Evolutionary conservation across 2,888 invertebrate genomes (phyloP).

Genomic region (Troilus luridus): DNA sequence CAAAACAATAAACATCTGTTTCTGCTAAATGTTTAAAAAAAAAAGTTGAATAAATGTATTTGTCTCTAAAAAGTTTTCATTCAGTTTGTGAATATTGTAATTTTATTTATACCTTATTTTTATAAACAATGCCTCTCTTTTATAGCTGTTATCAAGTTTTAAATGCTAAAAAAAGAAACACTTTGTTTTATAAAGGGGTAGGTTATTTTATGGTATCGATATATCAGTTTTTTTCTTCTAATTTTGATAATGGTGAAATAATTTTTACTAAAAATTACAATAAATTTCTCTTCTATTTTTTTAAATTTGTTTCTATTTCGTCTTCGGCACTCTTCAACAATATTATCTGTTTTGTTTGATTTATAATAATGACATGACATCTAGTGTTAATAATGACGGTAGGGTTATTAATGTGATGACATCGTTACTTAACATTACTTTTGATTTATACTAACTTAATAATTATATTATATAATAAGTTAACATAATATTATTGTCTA

Average conservation of each 20-base stretch:
- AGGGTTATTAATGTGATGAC: neutral
- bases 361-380: neutral
- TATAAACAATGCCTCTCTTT: neutral
- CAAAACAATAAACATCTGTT: slow-evolving; percentile 15
- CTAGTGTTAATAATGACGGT: neutral
- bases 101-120: slow-evolving; percentile 31
- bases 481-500: neutral
- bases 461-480: too few species aligned
- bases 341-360: neutral
- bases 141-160: slow-evolving; percentile 47
- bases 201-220: slow-evolving; percentile 7
- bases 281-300: neutral
- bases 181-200: slow-evolving; percentile 22
- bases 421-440: neutral
- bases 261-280: neutral
- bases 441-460: too few species aligned
- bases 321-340: neutral
- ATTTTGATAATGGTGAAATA: neutral
- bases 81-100: slow-evolving; percentile 10
- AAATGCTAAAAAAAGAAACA: slow-evolving; percentile 8
- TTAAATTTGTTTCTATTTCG: slow-evolving; percentile 5
- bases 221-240: neutral
- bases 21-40: slow-evolving; percentile 12
- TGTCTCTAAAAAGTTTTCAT: slow-evolving; percentile 23
- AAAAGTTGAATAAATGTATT: slow-evolving; percentile 9